Evolutionary conservation across 2,797 vertebrate genomes (phyloP), one percentile per base, ranked within the genome.

Genomic region (Todus mexicanus): DNA sequence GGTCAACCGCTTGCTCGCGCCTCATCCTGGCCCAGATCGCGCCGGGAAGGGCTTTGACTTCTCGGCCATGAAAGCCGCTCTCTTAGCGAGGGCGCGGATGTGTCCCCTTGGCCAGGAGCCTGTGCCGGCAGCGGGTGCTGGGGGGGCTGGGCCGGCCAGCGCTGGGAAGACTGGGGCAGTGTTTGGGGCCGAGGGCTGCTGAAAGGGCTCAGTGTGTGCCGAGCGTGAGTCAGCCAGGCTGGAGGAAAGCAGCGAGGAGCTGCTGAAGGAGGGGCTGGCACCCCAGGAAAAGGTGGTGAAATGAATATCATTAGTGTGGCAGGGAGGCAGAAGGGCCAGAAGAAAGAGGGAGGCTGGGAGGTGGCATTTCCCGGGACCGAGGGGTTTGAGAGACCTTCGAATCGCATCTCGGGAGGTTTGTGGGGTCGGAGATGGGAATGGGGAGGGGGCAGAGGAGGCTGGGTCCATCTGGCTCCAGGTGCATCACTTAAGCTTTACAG

Each of bases 171-270:
- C 94, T 97, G 69, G 91, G 89, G 70, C 94, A 97, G 97, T 98
- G 97, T 97, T 96, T 3, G 31, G 81, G 91, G 81, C 96, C 2
- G 3, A 86, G 84, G 21, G 71, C 89, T 74, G 57, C 96, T 98
- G 97, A 98, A 98, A 98, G 97, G 95, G 90, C 29, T 75, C 97
- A 97, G 96, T 98, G 98, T 98, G 92, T 63, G 81, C 59, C 0
- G 84, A 76, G 84, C 15, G 18, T 97, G 97, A 97, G 92, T 97
- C 97, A 96, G 8, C 25, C 33, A 1, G 45, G 90, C 92, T 64
- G 90, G 48, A 81, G 76, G 45, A 72, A 65, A 73, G 88, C 42
- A 5, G 68, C 12, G 0, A 4, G 15, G 89, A 35, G 73, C 76
- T 7, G 72, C 57, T 27, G 12, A 74, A 38, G 92, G 69, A 73